phyloP scores from a whole-genome alignment of 2,797 vertebrate species.

The Selene dorsalis region DNA sequence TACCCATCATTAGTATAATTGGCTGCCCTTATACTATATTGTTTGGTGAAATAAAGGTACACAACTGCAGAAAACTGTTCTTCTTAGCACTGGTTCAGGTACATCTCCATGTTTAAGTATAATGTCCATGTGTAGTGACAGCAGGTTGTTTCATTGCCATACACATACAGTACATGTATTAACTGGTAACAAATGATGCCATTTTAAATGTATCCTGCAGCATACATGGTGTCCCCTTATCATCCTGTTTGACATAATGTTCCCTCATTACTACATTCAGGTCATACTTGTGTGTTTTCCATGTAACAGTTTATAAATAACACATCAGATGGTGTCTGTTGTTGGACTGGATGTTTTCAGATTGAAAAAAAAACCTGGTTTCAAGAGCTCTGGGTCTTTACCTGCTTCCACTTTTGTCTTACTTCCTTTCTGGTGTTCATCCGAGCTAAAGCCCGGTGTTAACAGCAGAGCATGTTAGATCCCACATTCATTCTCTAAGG shows the following conservation, averaged over 20 bases:
- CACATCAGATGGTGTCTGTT: constrained; percentile 5
- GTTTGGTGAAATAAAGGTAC: not conserved
- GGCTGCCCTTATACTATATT: not conserved
- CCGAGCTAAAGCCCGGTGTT: constrained; percentile 64
- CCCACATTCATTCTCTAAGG: constrained; percentile 50
- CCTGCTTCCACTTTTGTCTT: constrained; percentile 48
- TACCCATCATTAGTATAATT: not conserved
- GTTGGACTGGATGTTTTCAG: constrained; percentile 26
- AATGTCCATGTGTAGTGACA: not conserved
- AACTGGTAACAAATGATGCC: constrained; percentile 27
- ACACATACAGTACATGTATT: constrained; percentile 33
- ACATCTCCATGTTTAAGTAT: not conserved
- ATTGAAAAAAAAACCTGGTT: constrained; percentile 43
- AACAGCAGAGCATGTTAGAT: constrained; percentile 63
- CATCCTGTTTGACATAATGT: constrained; percentile 50
- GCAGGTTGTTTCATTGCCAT: constrained; percentile 1
- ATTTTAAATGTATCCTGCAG: constrained; percentile 19
- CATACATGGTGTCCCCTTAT: constrained; percentile 24
- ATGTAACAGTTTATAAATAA: constrained; percentile 36
- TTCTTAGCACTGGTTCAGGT: constrained; percentile 5
- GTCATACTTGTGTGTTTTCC: constrained; percentile 43
- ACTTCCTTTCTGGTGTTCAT: constrained; percentile 57
- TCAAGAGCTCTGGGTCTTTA: constrained; percentile 39
- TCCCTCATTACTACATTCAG: constrained; percentile 37
- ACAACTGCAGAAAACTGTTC: not conserved